Percentiles rank a stretch among this genome's conserved stretches.
Evolutionary conservation across 2,888 invertebrate species (phyloP).

Genomic region (Drosophila koepferae): DNA sequence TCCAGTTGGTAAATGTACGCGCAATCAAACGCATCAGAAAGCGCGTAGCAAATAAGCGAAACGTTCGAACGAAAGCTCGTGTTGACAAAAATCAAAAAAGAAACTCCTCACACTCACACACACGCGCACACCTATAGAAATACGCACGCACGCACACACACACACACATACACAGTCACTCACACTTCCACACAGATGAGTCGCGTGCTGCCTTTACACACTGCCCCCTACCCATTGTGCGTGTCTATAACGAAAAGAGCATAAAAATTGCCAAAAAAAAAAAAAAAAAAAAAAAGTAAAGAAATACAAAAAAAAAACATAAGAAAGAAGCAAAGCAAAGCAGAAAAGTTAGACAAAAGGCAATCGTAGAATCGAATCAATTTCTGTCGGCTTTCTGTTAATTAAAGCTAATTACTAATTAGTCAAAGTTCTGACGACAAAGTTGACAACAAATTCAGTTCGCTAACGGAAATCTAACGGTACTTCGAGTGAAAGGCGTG

Average conservation of each 20-base stretch:
- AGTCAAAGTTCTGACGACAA: neutral
- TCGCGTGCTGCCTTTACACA: constrained; percentile 63
- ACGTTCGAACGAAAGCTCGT: constrained; percentile 46
- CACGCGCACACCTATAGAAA: constrained; percentile 8
- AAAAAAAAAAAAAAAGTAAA: constrained; percentile 6
- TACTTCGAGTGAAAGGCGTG: constrained; percentile 29
- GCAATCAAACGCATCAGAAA: constrained; percentile 75
- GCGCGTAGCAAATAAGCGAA: constrained; percentile 56
- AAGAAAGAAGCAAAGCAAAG: constrained; percentile 17
- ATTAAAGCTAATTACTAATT: constrained; percentile 43
- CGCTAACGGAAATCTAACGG: constrained; percentile 33
- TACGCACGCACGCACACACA: constrained; percentile 22
- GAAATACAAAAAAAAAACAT: neutral
- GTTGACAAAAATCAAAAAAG: constrained; percentile 56
- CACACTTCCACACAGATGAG: constrained; percentile 43
- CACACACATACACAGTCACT: constrained; percentile 15
- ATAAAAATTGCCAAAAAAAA: constrained; percentile 50
- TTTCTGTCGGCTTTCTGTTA: constrained; percentile 35
- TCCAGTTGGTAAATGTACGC: constrained; percentile 84
- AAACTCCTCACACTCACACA: constrained; percentile 13
- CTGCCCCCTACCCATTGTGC: constrained; percentile 50
- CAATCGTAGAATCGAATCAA: constrained; percentile 23
- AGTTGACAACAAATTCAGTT: neutral
- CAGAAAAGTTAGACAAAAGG: constrained; percentile 2
- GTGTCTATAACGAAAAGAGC: constrained; percentile 60